These are phyloP conservation scores for Tyria jacobaeae DNA, from an alignment of 2,888 invertebrate species.

Conservation along the genomic window DNA sequence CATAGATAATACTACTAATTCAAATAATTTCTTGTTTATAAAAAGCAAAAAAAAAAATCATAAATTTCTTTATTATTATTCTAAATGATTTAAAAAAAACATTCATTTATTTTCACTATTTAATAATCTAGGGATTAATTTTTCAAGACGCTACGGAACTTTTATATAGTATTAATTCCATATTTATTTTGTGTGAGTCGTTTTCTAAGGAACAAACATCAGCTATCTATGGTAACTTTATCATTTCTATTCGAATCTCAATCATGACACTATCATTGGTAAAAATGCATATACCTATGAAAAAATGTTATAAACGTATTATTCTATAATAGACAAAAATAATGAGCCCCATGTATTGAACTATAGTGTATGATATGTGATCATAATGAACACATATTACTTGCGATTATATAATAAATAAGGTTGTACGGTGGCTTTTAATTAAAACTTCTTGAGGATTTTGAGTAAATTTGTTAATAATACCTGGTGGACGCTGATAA, in stretches of 20 bases:
- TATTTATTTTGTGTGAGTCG: constrained; percentile 24
- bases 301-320: too few relatives aligned
- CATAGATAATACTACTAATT: constrained; percentile 18
- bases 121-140: constrained; percentile 40
- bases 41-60: constrained; percentile 7
- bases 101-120: constrained; percentile 31
- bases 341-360: too few relatives aligned
- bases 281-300: too few relatives aligned
- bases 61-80: too few relatives aligned
- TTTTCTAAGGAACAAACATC: constrained; percentile 10
- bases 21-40: constrained; percentile 9
- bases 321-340: too few relatives aligned
- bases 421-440: too few relatives aligned
- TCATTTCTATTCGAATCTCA: background rate
- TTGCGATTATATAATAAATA: too few relatives aligned
- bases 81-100: constrained; percentile 9
- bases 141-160: constrained; percentile 43
- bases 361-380: too few relatives aligned
- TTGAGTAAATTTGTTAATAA: background rate
- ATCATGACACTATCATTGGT: background rate
- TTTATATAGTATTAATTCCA: constrained; percentile 42
- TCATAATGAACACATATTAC: too few relatives aligned
- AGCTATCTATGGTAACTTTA: background rate
- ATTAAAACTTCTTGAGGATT: too few relatives aligned
- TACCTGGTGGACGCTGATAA: background rate